Base-by-base conservation (phyloP, 1,140 invertebrate genomes). In the Lineus longissimus region DNA sequence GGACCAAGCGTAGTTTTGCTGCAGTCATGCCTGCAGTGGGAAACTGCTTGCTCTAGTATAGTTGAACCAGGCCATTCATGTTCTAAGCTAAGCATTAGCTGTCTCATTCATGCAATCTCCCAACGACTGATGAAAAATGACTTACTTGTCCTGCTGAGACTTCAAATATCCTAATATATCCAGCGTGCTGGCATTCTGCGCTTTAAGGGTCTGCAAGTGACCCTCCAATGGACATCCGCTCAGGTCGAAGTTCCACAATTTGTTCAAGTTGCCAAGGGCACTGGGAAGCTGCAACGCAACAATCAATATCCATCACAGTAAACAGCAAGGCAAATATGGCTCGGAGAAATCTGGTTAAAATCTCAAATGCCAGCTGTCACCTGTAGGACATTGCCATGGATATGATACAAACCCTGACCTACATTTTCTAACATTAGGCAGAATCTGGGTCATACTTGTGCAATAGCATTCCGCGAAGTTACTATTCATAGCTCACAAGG, bases 121-220 rank as follows among this genome's bases (percentile, higher is more conserved):
- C n/a, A n/a, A 31, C 31, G 2, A 1, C 19, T 11, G 22, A 47
- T n/a, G 30, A 27, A 73, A 62, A 70, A 66, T 62, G 25, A 76
- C 82, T 79, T 72, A 86, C 83, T 86, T 83, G 75, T 87, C 85
- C n/a, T 86, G 70, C 7, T 86, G 78, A 22, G 86, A 85, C 77
- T 96, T 94, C 0, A 99, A 85, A 82, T 97, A 98, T 0, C 94
- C 94, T 36, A 98, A 88, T 40, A 99, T 91, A 77, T 98, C 95
- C 87, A 94, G 93, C 4, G 94, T 97, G 0, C 64, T 60, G 62
- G 72, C 70, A 27, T 93, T 92, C 72, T 94, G 91, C 27, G 91
- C 90, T 36, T 98, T 91, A 89, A 98, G 94, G 0, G 91, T 91
- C 65, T 91, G 90, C 11, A 99, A 82, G 92, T 95, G 79, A 94